Base-by-base conservation (phyloP, 2,888 invertebrate genomes). In the Ormyrus rosae region DNA sequence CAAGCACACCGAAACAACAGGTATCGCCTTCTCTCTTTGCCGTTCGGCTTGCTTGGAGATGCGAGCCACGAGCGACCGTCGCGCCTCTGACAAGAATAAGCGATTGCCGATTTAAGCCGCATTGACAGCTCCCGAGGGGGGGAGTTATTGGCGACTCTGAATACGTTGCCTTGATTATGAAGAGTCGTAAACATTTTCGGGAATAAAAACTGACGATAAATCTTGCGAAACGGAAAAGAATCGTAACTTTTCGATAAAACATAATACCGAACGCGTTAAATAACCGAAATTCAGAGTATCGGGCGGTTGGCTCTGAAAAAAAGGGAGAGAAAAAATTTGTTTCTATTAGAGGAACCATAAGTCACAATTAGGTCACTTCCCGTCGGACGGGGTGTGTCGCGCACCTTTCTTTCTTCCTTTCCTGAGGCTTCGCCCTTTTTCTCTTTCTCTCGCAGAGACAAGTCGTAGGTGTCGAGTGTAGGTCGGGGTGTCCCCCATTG, bases 281-380 rank as follows among this genome's bases (percentile, higher is more conserved):
- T 81, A 78, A 78, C 55, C 53, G 51, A 81, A 81, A 78, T 71
- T 71, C 78, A 60, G 67, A 34, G 72, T 77, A 79, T 78, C 11
- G 64, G 73, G 13, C 19, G 13, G 55, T 55, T 46, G 46, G 73
- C 7, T 55, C 75, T 60, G 13, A 9, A 73, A 78, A 70, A 79
- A 48, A 7, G 5, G 7, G 51, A 65, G 58, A 1, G 58, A 64
- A 75, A 58, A 78, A 71, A 67, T 75, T 83, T 72, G 86, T 85
- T 86, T 86, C 88, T 88, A 87, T 88, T 88, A 88, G 86, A 88
- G 85, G 84, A 84, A 85, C 88, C 88, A 90, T 90, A 90, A 90
- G 89, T 90, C 89, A 90, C 89, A 90, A 90, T 90, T 89, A 90
- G 89, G 88, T 89, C 87, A 89, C 85, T 85, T 84, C 81, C 83